phyloP scores from a whole-genome alignment of 2,113 vertebrate species.

The Cairina moschata region DNA sequence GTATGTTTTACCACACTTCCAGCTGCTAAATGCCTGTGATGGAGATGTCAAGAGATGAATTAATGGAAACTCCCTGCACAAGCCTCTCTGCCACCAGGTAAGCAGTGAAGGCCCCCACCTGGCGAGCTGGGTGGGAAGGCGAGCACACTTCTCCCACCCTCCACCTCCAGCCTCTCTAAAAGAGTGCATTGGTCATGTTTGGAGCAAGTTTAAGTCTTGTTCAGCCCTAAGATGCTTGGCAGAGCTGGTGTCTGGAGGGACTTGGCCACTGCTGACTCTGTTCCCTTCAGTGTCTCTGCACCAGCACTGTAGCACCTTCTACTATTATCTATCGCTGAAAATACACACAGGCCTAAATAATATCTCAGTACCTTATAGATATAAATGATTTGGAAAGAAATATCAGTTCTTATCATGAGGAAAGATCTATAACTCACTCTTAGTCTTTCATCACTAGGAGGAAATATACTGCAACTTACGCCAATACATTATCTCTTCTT shows the following conservation, averaged over 20 bases:
- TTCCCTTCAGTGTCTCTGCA: neutral
- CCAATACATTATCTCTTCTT: slow-evolving; percentile 62
- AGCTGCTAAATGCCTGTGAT: slow-evolving; percentile 2
- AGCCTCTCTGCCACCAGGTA: slow-evolving; percentile 29
- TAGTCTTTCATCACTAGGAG: slow-evolving; percentile 58
- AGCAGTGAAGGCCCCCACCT: slow-evolving; percentile 44
- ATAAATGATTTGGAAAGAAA: slow-evolving; percentile 51
- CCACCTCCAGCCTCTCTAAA: neutral
- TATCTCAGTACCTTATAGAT: slow-evolving; percentile 23
- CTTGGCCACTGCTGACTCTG: neutral
- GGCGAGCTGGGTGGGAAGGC: slow-evolving; percentile 34
- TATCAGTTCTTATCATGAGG: neutral
- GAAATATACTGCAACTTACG: slow-evolving; percentile 14
- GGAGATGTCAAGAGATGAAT: slow-evolving; percentile 46
- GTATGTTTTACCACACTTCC: slow-evolving; percentile 6
- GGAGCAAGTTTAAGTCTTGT: neutral
- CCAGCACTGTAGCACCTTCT: neutral
- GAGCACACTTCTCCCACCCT: neutral
- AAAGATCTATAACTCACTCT: slow-evolving; percentile 61
- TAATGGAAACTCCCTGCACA: slow-evolving; percentile 47
- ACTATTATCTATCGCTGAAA: neutral
- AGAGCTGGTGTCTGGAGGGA: neutral
- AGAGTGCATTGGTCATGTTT: neutral
- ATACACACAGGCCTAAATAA: neutral
- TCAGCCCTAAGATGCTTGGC: neutral